Percentiles rank a stretch among this genome's conserved stretches.
These are phyloP conservation scores for Orientallactaga sibirica DNA, from an alignment of 2,797 vertebrate species.

Conservation along the genomic window DNA sequence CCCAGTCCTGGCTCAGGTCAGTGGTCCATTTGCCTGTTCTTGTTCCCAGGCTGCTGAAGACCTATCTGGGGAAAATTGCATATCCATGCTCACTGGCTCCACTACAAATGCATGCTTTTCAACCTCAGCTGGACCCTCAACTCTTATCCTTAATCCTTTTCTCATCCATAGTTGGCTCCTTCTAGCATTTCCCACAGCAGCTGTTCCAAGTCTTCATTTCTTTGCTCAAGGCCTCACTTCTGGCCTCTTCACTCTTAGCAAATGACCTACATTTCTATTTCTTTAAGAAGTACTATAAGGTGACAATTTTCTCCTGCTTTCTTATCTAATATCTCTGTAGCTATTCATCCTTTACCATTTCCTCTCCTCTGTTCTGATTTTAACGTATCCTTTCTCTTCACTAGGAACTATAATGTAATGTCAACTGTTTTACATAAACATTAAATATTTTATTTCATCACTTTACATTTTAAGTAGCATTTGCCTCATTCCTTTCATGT, in stretches of 20 bases:
- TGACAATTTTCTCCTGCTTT: neutral
- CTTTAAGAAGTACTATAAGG: neutral
- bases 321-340: neutral
- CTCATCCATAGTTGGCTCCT: constrained; percentile 67
- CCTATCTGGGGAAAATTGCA: constrained; percentile 61
- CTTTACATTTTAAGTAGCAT: constrained; percentile 10
- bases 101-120: constrained; percentile 67
- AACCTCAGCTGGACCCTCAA: constrained; percentile 66
- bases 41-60: constrained; percentile 68
- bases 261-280: constrained; percentile 60
- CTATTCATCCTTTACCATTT: constrained; percentile 24
- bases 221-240: constrained; percentile 48
- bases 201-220: constrained; percentile 64
- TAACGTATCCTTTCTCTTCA: constrained; percentile 17
- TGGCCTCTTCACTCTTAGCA: constrained; percentile 52
- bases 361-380: neutral
- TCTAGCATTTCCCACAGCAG: constrained; percentile 66
- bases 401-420: constrained; percentile 1
- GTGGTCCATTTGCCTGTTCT: constrained; percentile 49
- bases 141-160: constrained; percentile 69
- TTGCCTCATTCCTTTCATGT: constrained; percentile 4
- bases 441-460: neutral
- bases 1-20: constrained; percentile 42
- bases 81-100: constrained; percentile 65
- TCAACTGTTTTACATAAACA: constrained; percentile 6